Percentiles rank a stretch among this genome's conserved stretches.
phyloP scores from a whole-genome alignment of 2,797 vertebrate genomes.

The Micropoecilia bifurca region DNA sequence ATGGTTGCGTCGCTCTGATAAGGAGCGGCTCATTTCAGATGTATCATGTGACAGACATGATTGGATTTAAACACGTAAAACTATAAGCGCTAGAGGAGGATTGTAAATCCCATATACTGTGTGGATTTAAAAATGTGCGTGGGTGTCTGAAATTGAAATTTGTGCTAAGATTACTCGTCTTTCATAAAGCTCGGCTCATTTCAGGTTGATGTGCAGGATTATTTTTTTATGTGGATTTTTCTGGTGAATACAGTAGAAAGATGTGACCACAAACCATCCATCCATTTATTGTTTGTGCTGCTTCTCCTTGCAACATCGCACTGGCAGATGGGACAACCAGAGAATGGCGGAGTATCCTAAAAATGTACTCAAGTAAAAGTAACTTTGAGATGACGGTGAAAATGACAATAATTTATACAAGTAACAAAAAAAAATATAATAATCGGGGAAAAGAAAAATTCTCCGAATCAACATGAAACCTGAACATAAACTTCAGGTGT shows the following conservation, averaged over 20 bases:
- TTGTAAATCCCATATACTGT: constrained; percentile 33
- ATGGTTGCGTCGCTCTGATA: constrained; percentile 40
- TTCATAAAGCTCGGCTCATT: constrained; percentile 27
- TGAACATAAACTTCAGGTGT: too few species aligned
- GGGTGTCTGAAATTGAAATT: constrained; percentile 30
- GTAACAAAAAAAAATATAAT: too few species aligned
- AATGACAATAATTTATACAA: too few species aligned
- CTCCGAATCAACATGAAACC: too few species aligned
- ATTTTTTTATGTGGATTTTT: constrained; percentile 20
- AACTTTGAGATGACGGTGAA: too few species aligned
- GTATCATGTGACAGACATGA: constrained; percentile 54
- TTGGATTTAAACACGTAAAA: constrained; percentile 58
- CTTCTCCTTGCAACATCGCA: not conserved
- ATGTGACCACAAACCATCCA: constrained; percentile 2
- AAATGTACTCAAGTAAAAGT: too few species aligned
- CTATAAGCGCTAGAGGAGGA: constrained; percentile 38
- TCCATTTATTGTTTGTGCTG: too few species aligned
- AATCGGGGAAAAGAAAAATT: too few species aligned
- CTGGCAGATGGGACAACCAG: too few species aligned
- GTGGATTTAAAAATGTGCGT: constrained; percentile 26
- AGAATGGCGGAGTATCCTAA: too few species aligned
- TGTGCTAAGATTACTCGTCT: constrained; percentile 26
- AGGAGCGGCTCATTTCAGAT: constrained; percentile 55
- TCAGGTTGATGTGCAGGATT: constrained; percentile 31
- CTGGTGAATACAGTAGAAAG: constrained; percentile 9